phyloP scores from a whole-genome alignment of 2,113 vertebrate genomes.

The Taurulus bubalis region DNA sequence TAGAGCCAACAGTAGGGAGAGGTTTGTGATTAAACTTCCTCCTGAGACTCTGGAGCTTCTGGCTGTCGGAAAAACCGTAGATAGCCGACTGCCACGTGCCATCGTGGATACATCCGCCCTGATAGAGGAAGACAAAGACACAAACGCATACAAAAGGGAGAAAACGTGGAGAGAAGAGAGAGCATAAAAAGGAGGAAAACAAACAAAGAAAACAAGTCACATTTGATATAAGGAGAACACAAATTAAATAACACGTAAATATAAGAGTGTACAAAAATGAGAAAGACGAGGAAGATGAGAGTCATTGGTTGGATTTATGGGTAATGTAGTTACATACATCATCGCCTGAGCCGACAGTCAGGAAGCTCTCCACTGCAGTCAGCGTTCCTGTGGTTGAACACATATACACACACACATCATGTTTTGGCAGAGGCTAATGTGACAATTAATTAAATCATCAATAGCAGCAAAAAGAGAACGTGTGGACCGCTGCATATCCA shows the following conservation, averaged over 20 bases:
- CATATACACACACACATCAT: slow-evolving; percentile 1
- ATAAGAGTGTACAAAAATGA: not conserved
- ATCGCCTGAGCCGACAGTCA: slow-evolving; percentile 86
- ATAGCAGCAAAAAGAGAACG: not conserved
- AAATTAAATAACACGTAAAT: not conserved
- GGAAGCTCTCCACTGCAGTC: slow-evolving; percentile 93
- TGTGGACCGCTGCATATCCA: not conserved
- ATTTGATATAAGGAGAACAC: not conserved
- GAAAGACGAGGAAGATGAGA: too few species aligned
- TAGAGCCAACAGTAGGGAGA: slow-evolving; percentile 86
- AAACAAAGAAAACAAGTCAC: not conserved
- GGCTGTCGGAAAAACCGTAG: slow-evolving; percentile 86
- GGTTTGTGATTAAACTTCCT: slow-evolving; percentile 87
- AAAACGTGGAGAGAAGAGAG: not conserved
- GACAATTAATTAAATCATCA: not conserved
- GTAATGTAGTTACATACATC: slow-evolving; percentile 84
- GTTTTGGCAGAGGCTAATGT: not conserved
- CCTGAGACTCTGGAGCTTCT: slow-evolving; percentile 84
- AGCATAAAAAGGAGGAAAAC: not conserved
- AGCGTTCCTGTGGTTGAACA: slow-evolving; percentile 85
- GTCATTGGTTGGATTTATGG: not conserved
- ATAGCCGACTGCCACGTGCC: slow-evolving; percentile 94
- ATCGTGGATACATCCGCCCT: slow-evolving; percentile 90
- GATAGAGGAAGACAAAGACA: slow-evolving; percentile 13
- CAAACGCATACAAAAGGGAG: not conserved